These are phyloP conservation scores for Bufo bufo DNA, from an alignment of 2,113 vertebrate species.

Conservation along the genomic window DNA sequence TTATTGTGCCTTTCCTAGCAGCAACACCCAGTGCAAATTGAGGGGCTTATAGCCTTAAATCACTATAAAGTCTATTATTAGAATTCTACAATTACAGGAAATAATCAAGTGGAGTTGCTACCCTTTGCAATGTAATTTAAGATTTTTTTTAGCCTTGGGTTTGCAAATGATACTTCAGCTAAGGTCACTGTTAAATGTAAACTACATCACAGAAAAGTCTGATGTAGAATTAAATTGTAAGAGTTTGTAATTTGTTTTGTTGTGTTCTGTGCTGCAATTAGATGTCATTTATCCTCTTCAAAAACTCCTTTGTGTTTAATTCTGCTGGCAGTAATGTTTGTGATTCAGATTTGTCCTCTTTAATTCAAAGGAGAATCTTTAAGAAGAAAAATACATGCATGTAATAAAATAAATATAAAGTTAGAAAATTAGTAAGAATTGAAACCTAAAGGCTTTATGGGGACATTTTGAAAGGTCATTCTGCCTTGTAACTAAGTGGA, in stretches of 20 bases:
- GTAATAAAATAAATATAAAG: slow-evolving; percentile 41
- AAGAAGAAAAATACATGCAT: slow-evolving; percentile 9
- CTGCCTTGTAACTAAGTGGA: slow-evolving; percentile 9
- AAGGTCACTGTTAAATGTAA: slow-evolving; percentile 51
- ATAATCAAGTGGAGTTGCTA: background rate
- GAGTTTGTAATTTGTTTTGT: slow-evolving; percentile 43
- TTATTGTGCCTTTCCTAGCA: background rate
- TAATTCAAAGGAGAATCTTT: slow-evolving; percentile 54
- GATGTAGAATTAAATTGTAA: slow-evolving; percentile 49
- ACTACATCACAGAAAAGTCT: slow-evolving; percentile 27
- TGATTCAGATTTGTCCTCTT: slow-evolving; percentile 24
- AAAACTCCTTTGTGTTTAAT: slow-evolving; percentile 53
- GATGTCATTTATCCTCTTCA: slow-evolving; percentile 23
- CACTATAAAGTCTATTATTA: background rate
- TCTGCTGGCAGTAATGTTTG: slow-evolving; percentile 38
- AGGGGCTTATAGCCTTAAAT: background rate
- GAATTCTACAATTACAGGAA: background rate
- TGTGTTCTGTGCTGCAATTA: slow-evolving; percentile 53
- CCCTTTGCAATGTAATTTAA: background rate
- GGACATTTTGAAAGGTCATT: slow-evolving; percentile 38
- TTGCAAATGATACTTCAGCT: background rate
- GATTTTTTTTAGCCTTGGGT: background rate
- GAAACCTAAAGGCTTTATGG: slow-evolving; percentile 11
- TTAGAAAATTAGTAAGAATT: slow-evolving; percentile 16
- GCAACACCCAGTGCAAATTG: background rate